A percentile compares a stretch with the other conserved stretches of the same genome.
Conservation (phyloP, 1,140 invertebrate genomes). For the Brachionus calyciflorus region DNA sequence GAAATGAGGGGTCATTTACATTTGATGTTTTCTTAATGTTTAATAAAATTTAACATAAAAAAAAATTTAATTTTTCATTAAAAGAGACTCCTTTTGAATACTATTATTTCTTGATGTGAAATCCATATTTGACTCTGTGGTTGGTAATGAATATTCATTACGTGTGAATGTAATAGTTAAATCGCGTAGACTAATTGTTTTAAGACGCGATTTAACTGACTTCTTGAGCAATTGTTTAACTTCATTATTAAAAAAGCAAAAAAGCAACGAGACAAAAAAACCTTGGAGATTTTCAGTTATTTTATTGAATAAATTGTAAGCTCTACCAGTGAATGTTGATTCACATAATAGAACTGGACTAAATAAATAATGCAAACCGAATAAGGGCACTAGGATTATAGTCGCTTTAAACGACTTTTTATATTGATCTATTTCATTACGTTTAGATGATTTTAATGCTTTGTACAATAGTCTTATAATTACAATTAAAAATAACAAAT, state of each 20-base stretch:
- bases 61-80: not conserved
- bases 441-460: not conserved
- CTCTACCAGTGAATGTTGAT: not conserved
- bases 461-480: constrained; percentile 19
- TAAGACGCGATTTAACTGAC: not conserved
- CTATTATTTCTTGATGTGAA: not conserved
- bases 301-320: constrained; percentile 1
- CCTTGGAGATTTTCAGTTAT: constrained; percentile 31
- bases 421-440: not conserved
- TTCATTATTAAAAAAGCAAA: constrained; percentile 37
- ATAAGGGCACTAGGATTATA: not conserved
- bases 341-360: constrained; percentile 17
- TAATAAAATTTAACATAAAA: not conserved
- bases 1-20: no score
- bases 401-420: constrained; percentile 28
- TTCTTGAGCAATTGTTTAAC: constrained; percentile 28
- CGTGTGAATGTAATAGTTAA: not conserved
- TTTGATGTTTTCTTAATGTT: constrained; percentile 21
- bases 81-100: constrained; percentile 1
- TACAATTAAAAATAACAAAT: not conserved
- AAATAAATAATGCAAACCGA: constrained; percentile 30
- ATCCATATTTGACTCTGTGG: not conserved
- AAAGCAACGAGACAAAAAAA: not conserved
- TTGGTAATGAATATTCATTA: constrained; percentile 15
- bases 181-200: constrained; percentile 19